Evolutionary conservation across 2,888 invertebrate species (phyloP).

Genomic region (Eulithis testata): DNA sequence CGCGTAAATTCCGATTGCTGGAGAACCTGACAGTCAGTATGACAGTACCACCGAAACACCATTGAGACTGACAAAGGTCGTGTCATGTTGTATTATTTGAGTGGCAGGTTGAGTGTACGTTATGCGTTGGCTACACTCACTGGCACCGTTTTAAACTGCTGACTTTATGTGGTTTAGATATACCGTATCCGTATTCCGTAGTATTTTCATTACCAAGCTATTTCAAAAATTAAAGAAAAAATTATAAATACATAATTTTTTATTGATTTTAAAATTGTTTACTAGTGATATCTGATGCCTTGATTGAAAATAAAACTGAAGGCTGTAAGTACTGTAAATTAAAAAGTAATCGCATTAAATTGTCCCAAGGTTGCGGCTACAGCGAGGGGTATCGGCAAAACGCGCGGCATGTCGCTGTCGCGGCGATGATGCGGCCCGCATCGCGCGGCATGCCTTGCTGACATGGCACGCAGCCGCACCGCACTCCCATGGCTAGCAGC

Average conservation of each 20-base stretch:
- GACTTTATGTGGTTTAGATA: background rate
- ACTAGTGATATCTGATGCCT: too few species aligned
- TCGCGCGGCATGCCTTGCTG: constrained; percentile 80
- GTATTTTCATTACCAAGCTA: too few species aligned
- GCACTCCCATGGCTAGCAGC: constrained; percentile 79
- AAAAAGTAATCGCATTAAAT: background rate
- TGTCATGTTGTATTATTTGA: constrained; percentile 20
- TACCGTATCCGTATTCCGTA: background rate
- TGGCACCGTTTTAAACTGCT: background rate
- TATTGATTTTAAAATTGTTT: too few species aligned
- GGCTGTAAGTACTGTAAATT: background rate
- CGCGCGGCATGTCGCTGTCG: constrained; percentile 68
- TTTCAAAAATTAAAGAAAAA: too few species aligned
- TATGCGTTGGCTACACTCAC: constrained; percentile 6
- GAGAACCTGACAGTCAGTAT: constrained; percentile 22
- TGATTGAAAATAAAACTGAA: background rate
- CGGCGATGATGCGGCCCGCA: constrained; percentile 76
- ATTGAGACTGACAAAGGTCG: constrained; percentile 29
- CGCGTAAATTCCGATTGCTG: constrained; percentile 15
- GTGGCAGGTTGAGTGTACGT: constrained; percentile 22
- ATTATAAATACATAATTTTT: too few species aligned
- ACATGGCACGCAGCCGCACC: constrained; percentile 83
- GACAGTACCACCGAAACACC: constrained; percentile 20
- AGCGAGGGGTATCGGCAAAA: constrained; percentile 47
- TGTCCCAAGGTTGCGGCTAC: constrained; percentile 24